Base-by-base conservation (phyloP, 2,888 invertebrate genomes). In the Acronicta leporina region DNA sequence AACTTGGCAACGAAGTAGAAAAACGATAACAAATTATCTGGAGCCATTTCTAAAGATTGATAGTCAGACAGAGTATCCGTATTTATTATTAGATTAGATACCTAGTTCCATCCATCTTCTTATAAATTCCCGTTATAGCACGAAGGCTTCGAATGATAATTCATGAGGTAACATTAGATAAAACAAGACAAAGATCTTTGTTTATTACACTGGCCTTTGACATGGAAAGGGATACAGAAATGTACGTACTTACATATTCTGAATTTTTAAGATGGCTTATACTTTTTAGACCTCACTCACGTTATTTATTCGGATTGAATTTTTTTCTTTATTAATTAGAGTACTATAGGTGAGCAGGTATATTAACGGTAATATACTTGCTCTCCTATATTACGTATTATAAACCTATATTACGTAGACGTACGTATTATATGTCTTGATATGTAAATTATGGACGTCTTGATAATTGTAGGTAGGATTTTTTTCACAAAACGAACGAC, bases 91-190 rank as follows among this genome's bases (percentile, higher is more conserved):
- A 45, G 30, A 51, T 64, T 33, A 44, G n/a, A 59, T 50, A 30
- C 16, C 44, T n/a, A n/a, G n/a, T n/a, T 16, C 51, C 50, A 54
- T 72, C 47, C 14, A 61, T 73, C 55, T 66, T 48, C 42, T 44
- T 45, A 48, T 41, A 56, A 53, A 70, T 53, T 54, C 33, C 9
- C 51, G 35, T 44, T 35, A 41, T 33, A 61, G 52, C 51, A 63
- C 30, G 38, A 53, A 54, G 44, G 45, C 40, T 43, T 45, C 48
- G 9, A 20, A 43, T 61, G 47, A 57, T 64, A 70, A 63, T 69
- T 53, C 53, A 72, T 68, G 60, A 69, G 20, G 13, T 48, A 48
- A 53, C 20, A 50, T 64, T 57, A 53, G 25, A 20, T 43, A 30
- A 14, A 30, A 57, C 49, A 63, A 69, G 62, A 50, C 46, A 53